Conservation (phyloP, 2,113 vertebrate genomes). For the Sceloporus tristichus region DNA sequence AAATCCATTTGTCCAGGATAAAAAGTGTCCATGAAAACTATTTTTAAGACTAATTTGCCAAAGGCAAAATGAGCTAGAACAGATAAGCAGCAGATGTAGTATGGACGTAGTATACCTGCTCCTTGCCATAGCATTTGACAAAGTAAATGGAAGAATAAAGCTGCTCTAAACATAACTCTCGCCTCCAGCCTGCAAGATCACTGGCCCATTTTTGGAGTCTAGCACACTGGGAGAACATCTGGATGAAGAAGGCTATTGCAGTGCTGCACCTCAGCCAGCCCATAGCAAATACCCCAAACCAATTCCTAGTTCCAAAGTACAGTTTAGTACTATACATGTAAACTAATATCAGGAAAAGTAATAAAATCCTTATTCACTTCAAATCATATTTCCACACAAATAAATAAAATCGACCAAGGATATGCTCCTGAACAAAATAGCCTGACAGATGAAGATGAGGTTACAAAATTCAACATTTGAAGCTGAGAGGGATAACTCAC, state of each 20-base stretch:
- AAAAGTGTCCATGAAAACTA: too few species aligned
- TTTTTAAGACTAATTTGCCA: too few species aligned
- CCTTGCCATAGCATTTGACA: too few species aligned
- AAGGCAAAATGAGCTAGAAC: too few species aligned
- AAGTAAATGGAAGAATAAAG: too few species aligned
- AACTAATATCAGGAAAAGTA: background rate
- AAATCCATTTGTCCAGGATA: too few species aligned
- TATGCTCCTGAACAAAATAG: background rate
- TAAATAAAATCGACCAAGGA: background rate
- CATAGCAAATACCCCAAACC: background rate
- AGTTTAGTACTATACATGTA: background rate
- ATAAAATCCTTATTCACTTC: background rate
- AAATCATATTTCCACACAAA: background rate
- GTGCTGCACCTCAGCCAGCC: background rate
- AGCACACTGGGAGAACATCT: background rate
- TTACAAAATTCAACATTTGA: too few species aligned
- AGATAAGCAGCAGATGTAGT: too few species aligned
- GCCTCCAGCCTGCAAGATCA: background rate
- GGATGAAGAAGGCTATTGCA: background rate
- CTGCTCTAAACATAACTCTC: too few species aligned
- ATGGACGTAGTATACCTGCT: too few species aligned
- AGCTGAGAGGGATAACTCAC: slow-evolving; percentile 72
- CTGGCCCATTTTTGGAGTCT: background rate
- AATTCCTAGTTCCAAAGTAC: background rate
- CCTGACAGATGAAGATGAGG: background rate